Evolutionary conservation across 1,140 invertebrate species (phyloP), one percentile per base, ranked within the genome.

Genomic region (Danaus plexippus): DNA sequence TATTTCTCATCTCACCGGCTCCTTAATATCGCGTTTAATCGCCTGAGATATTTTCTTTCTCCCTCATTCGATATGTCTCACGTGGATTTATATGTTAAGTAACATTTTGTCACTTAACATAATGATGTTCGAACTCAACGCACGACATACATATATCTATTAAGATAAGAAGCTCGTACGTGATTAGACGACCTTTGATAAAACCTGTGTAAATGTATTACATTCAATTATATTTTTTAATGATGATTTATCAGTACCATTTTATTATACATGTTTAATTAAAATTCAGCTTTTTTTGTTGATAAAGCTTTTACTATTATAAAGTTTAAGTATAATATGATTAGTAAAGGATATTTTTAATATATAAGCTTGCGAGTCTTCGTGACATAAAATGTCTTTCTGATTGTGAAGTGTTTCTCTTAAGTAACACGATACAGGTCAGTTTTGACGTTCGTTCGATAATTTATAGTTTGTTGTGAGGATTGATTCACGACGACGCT

Each of bases 391-490:
- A 32, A 32, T 32, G 22, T 32, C 22, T 32, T 32, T 32, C 22
- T 32, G 22, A 6, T 32, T 32, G 22, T 32, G 22, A 32, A 32
- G 22, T 32, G 22, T 32, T 32, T 32, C 22, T 32, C 22, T 32
- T 32, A 32, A 32, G 80, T 77, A 83, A 85, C 64, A 56, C 68
- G 77, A 85, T 75, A 77, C 63, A 52, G 52, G 69, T 54, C 51
- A 48, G 54, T 59, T 77, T 75, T 78, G 71, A 78, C 70, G 69
- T 67, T 53, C 66, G 58, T 67, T 53, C 60, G 59, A 61, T 77
- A 77, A 85, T 83, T 81, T 85, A 85, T 73, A 59, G 60, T 59
- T 54, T 63, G 66, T 60, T 65, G 61, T 66, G 58, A 64, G 72
- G 80, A 85, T 85, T 83, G 78, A 85, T 85, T 76, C 65, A 68